Evolutionary conservation across 2,113 vertebrate species (phyloP).

Genomic region (Agapornis roseicollis): DNA sequence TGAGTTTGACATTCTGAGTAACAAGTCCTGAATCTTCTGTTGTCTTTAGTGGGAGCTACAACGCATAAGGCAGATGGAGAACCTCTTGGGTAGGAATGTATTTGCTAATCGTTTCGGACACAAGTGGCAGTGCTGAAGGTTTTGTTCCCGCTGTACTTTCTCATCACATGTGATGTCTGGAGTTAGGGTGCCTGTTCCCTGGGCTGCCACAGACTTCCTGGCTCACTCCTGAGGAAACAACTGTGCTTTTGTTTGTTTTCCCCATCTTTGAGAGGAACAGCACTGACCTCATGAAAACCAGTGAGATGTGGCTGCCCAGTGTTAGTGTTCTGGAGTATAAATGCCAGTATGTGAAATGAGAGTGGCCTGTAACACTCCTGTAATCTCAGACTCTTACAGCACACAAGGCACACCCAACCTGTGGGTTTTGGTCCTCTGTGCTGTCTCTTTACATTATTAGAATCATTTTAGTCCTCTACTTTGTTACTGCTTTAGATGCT

Average conservation of each 20-base stretch:
- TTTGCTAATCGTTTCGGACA: not conserved
- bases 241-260: conserved; percentile 51
- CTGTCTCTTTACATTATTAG: not conserved
- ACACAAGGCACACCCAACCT: not conserved
- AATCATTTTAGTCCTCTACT: not conserved
- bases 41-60: not conserved
- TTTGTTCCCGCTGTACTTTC: not conserved
- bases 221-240: conserved; percentile 45
- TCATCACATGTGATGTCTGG: not conserved
- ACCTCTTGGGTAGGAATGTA: not conserved
- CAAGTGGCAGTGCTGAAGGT: not conserved
- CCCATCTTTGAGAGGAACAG: not conserved
- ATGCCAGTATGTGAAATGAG: not conserved
- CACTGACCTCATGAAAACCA: not conserved
- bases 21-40: not conserved
- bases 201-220: conserved; percentile 40
- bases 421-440: not conserved
- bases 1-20: not conserved
- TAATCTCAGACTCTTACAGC: not conserved
- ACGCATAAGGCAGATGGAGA: not conserved
- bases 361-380: not conserved
- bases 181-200: not conserved
- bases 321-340: not conserved
- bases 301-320: not conserved
- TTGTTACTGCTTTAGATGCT: conserved; percentile 19